Base-by-base conservation (phyloP, 2,113 vertebrate species). In the Ophthalmolycus amberensis region DNA sequence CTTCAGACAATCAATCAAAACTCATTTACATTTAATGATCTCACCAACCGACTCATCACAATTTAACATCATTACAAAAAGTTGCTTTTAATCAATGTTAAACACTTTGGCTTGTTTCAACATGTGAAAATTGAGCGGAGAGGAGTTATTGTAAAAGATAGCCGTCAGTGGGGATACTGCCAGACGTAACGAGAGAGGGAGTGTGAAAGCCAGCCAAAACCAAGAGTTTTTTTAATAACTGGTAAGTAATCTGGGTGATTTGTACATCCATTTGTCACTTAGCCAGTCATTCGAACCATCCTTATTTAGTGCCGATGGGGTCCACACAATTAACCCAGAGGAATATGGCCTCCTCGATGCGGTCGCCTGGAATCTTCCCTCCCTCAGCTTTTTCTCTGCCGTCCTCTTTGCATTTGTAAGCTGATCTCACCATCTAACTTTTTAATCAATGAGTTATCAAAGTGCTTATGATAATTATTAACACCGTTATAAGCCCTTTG, bases 291-390 rank as follows among this genome's bases (percentile, higher is more conserved):
- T 92, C 91, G 88, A 89, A 90, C 85, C 79, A 74, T 89, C 87
- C 82, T 93, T 92, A 93, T 95, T 94, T 94, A 94, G 89, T 94
- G 92, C 87, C 34, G 44, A 72, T 48, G 73, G 83, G 91, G 91
- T 92, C 87, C 29, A 71, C 84, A 79, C 90, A 94, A 94, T 94
- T 93, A 95, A 94, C 93, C 92, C 80, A 71, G 71, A 75, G 78
- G 79, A 87, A 89, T 84, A 80, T 74, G 50, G 72, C 88, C 80
- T 82, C 42, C 46, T 59, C 46, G 4, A 40, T 32, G 48, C 52
- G 16, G 25, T 82, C 84, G 40, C 44, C 63, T n/a, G 12, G 59
- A 86, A 83, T 86, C 88, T 82, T 86, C 85, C 80, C 44, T 81
- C 66, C 69, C 76, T 87, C 88, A 89, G 85, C 81, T 78, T 72